Conservation (phyloP, 1,140 invertebrate species). For the Carposina sasakii region DNA sequence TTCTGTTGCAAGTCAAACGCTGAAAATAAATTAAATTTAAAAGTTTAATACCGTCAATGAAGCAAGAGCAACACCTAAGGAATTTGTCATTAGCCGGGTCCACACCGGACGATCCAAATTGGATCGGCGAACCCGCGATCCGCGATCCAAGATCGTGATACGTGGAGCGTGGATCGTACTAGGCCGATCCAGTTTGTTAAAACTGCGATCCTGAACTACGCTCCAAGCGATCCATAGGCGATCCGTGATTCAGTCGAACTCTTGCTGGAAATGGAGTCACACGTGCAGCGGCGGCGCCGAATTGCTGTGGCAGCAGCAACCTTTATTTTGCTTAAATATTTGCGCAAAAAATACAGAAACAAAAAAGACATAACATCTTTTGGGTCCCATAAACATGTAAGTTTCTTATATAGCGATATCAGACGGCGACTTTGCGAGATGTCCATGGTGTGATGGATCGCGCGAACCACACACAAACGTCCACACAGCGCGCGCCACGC, state of each 20-base stretch:
- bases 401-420: constrained; percentile 19
- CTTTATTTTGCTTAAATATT: constrained; percentile 25
- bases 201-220: too few relatives aligned
- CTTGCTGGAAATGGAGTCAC: constrained; percentile 25
- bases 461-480: constrained; percentile 15
- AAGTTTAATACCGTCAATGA: too few relatives aligned
- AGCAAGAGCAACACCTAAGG: too few relatives aligned
- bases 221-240: constrained; percentile 25
- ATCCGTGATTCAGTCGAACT: constrained; percentile 19
- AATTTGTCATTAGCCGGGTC: constrained; percentile 6
- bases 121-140: constrained; percentile 11
- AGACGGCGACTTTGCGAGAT: constrained; percentile 18
- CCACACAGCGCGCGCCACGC: constrained; percentile 17
- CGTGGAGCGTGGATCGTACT: too few relatives aligned
- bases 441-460: constrained; percentile 7
- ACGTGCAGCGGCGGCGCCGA: constrained; percentile 20
- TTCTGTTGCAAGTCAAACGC: constrained; percentile 58
- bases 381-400: constrained; percentile 23
- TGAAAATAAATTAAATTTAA: constrained; percentile 28
- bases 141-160: constrained; percentile 13
- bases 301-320: constrained; percentile 23
- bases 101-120: constrained; percentile 22
- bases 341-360: constrained; percentile 25
- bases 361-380: constrained; percentile 23
- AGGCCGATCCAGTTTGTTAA: too few relatives aligned